phyloP scores from a whole-genome alignment of 2,797 vertebrate genomes.

The Chanos chanos region DNA sequence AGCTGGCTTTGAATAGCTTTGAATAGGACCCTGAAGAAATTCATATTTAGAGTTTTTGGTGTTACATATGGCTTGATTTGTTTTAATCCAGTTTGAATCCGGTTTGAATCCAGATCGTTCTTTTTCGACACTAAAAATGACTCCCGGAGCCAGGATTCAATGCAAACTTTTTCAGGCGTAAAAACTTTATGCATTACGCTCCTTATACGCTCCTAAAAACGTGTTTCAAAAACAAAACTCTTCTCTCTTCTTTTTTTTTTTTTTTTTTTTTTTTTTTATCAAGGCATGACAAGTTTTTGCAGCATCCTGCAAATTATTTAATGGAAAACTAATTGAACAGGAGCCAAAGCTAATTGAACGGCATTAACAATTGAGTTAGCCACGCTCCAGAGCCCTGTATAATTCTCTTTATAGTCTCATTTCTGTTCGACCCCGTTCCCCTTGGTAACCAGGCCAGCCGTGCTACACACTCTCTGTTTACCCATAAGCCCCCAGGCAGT shows the following conservation, averaged over 20 bases:
- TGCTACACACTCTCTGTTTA: conserved; percentile 11
- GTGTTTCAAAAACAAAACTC: background rate
- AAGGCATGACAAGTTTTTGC: background rate
- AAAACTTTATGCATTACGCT: background rate
- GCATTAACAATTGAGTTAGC: conserved; percentile 10
- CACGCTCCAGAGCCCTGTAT: conserved; percentile 9
- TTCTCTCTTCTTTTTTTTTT: background rate
- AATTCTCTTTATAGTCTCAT: too few species aligned
- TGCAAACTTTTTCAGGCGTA: background rate
- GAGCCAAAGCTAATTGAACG: background rate
- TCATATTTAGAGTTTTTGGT: too few species aligned
- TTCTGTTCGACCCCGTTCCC: too few species aligned
- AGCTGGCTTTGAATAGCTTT: too few species aligned
- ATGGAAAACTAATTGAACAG: conserved; percentile 3
- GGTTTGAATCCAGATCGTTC: too few species aligned
- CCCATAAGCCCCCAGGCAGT: conserved; percentile 21
- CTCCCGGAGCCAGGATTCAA: background rate
- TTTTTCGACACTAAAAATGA: too few species aligned
- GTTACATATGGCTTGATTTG: too few species aligned
- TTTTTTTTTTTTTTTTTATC: background rate
- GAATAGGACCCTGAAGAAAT: too few species aligned
- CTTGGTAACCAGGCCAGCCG: conserved; percentile 31
- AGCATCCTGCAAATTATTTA: background rate
- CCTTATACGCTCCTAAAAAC: background rate
- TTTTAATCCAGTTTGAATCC: too few species aligned